A percentile compares a stretch with the other conserved stretches of the same genome.
These are phyloP conservation scores for Antidorcas marsupialis DNA, from an alignment of 2,113 vertebrate species.

Conservation along the genomic window DNA sequence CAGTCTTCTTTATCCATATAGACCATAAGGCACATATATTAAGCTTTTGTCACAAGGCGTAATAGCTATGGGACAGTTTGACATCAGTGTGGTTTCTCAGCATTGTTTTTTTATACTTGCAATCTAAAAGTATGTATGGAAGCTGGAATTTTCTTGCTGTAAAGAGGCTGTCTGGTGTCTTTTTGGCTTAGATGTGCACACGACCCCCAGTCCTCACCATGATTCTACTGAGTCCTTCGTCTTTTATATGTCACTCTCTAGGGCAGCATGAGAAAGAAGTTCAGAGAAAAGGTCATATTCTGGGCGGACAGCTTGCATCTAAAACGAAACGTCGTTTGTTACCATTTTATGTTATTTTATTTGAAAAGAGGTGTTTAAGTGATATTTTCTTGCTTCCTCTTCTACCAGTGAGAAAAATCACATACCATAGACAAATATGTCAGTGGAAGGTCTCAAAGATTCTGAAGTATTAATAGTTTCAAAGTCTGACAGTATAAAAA, in stretches of 20 bases:
- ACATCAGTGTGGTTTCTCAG: neutral
- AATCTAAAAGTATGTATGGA: neutral
- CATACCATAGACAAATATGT: neutral
- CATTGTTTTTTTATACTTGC: neutral
- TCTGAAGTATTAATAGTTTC: neutral
- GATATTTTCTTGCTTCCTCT: slow-evolving; percentile 31
- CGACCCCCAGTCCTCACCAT: neutral
- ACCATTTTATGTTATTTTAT: slow-evolving; percentile 14
- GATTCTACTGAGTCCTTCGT: neutral
- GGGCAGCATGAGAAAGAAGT: neutral
- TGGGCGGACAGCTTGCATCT: slow-evolving; percentile 7
- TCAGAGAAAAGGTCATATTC: slow-evolving; percentile 39
- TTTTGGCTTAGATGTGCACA: neutral
- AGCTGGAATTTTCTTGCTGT: neutral
- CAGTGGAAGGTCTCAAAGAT: neutral
- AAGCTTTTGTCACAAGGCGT: neutral
- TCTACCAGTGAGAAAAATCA: neutral
- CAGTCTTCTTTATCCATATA: neutral
- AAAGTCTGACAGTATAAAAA: neutral
- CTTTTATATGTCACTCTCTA: neutral
- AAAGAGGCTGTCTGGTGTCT: neutral
- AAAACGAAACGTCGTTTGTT: slow-evolving; percentile 45
- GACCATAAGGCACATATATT: neutral
- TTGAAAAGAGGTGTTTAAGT: slow-evolving; percentile 43
- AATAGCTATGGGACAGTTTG: neutral